phyloP scores from a whole-genome alignment of 2,797 vertebrate species.

The Erethizon dorsatum region DNA sequence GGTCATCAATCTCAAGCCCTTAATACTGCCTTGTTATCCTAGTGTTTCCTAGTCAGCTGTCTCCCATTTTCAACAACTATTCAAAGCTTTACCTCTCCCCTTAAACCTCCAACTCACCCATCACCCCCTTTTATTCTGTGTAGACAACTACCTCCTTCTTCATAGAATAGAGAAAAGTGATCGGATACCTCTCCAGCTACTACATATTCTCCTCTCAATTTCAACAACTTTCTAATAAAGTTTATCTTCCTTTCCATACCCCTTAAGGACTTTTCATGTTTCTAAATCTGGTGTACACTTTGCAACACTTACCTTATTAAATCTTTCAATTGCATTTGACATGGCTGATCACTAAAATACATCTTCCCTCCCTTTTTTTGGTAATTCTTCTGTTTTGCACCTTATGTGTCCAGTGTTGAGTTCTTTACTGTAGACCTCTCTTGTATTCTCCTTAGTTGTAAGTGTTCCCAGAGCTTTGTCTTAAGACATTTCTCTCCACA shows the following conservation, averaged over 20 bases:
- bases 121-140: not conserved
- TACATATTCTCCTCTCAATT: not conserved
- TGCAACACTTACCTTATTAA: not conserved
- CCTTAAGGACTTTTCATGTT: not conserved
- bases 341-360: not conserved
- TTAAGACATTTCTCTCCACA: not conserved
- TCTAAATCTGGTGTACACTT: not conserved
- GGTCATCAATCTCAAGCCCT: not conserved
- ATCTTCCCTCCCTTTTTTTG: too few relatives aligned
- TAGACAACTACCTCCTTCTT: not conserved
- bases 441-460: not conserved
- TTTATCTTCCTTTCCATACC: not conserved
- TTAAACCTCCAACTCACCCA: not conserved
- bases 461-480: not conserved
- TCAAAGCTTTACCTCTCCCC: not conserved
- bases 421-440: not conserved
- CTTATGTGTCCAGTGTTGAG: not conserved
- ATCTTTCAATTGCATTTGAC: not conserved
- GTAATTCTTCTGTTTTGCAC: not conserved
- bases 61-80: conserved; percentile 47
- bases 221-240: not conserved
- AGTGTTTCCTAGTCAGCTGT: not conserved
- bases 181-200: not conserved
- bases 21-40: not conserved
- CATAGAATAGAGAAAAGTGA: not conserved